A percentile compares a stretch with the other conserved stretches of the same genome.
These are phyloP conservation scores for Motacilla alba DNA, from an alignment of 2,113 vertebrate genomes.

Conservation along the genomic window DNA sequence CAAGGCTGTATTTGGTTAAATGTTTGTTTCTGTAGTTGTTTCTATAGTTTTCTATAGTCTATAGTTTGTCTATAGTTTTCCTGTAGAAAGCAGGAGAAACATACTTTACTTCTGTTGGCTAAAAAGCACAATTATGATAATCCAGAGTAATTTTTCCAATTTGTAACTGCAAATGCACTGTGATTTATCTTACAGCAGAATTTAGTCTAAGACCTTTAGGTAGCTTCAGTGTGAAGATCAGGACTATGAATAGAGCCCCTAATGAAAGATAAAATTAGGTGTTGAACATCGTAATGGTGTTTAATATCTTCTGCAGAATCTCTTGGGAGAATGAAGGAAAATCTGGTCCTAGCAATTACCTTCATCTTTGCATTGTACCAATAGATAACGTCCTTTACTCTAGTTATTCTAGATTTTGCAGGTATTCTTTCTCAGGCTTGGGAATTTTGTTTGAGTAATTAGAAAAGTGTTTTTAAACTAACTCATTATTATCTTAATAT, in stretches of 20 bases:
- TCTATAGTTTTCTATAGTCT: too few relatives aligned
- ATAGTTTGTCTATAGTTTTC: too few relatives aligned
- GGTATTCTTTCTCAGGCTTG: not conserved
- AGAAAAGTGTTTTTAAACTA: not conserved
- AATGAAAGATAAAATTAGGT: not conserved
- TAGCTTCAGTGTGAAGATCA: not conserved
- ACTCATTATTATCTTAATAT: not conserved
- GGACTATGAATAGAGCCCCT: not conserved
- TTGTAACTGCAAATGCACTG: not conserved
- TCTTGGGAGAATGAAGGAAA: not conserved
- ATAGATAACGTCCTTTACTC: not conserved
- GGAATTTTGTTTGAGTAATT: not conserved
- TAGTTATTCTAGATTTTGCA: not conserved
- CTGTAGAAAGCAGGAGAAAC: not conserved
- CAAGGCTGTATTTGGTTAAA: rapidly evolving
- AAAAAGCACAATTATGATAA: not conserved
- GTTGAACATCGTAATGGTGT: not conserved
- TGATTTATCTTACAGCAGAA: not conserved
- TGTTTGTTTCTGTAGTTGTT: not conserved
- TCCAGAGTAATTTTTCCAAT: not conserved
- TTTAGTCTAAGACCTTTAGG: not conserved
- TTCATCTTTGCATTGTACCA: not conserved
- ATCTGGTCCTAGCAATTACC: not conserved
- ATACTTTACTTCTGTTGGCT: not conserved
- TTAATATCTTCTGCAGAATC: not conserved